Evolutionary conservation across 23 tunicate species (phyloP), one percentile per base, ranked within the genome.

Genomic region (Diplosoma virens): DNA sequence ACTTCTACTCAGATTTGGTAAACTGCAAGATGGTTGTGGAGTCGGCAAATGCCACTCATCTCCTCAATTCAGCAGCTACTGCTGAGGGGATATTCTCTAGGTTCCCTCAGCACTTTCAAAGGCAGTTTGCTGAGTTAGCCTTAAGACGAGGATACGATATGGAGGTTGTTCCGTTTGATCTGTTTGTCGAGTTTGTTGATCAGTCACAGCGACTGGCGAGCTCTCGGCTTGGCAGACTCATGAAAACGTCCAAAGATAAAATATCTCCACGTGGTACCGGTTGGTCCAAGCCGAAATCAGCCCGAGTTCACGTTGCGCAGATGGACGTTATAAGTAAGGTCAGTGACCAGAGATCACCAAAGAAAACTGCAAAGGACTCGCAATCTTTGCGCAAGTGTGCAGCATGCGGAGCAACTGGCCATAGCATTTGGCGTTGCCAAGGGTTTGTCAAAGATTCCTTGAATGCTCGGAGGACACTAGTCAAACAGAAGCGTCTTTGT

Each of bases 141-240:
- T n/a, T n/a, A n/a, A n/a, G n/a, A n/a, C n/a, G 21, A 6, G 69
- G 69, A 5, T 61, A 27, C 35, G 69, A 61, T 6, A 61, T 61
- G 34, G 69, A 61, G 6, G 21, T 61, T 28, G 69, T 61, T 17
- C 69, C 69, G 9, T 61, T 61, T 61, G 69, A 61, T 61, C 69
- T 61, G 23, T 61, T 9, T 61, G 30, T 61, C 35, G 69, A 61
- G 21, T 61, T 61, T 61, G 35, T 61, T 61, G 69, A 61, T 6
- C 69, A 61, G 18, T 14, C 9, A 35, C 17, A n/a, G 7, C 17
- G 69, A 28, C 35, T 61, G 23, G 28, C 35, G 17, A 27, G 69
- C 21, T 61, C 69, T 28, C 34, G 69, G 14, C 35, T 61, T 61
- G 69, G 69, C 35, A 61, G 69, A 35, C 35, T 61, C 35, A 3